These are phyloP conservation scores for Lepidocolaptes lacrymiger DNA, from an alignment of 2,797 vertebrate species.

Conservation along the genomic window DNA sequence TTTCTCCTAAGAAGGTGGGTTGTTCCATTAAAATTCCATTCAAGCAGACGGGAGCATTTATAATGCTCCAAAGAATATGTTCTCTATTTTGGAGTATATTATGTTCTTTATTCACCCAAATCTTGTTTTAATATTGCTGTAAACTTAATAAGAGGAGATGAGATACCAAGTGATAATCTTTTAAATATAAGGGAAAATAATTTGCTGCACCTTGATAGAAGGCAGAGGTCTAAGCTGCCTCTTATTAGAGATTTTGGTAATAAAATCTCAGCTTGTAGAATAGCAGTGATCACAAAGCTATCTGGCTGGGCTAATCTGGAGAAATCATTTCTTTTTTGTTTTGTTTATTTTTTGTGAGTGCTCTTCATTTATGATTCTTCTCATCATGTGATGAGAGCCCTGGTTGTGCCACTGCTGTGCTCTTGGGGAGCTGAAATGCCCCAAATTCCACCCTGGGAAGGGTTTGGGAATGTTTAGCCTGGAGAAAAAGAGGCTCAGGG, in stretches of 20 bases:
- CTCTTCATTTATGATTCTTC: conserved; percentile 61
- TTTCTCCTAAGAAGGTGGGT: not conserved
- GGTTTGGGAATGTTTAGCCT: not conserved
- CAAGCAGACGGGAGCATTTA: conserved; percentile 57
- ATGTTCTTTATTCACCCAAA: conserved; percentile 72
- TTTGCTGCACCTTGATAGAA: conserved; percentile 61
- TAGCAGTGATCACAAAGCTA: conserved; percentile 63
- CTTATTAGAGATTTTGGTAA: conserved; percentile 68
- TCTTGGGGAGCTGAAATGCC: too few relatives aligned
- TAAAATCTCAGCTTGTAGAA: conserved; percentile 60
- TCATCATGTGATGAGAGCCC: conserved; percentile 15
- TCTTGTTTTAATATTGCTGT: conserved; percentile 76
- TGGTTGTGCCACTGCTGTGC: not conserved
- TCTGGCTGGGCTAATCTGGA: conserved; percentile 55
- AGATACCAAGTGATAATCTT: conserved; percentile 69
- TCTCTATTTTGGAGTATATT: conserved; percentile 64
- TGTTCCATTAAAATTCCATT: conserved; percentile 67
- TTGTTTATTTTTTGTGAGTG: conserved; percentile 27
- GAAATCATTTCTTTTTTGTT: conserved; percentile 49
- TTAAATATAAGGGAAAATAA: conserved; percentile 66
- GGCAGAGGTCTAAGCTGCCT: conserved; percentile 57
- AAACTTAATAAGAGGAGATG: conserved; percentile 73
- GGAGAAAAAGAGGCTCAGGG: not conserved
- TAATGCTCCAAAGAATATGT: conserved; percentile 53
- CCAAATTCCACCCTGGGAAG: not conserved